Conservation (phyloP, 2,797 vertebrate species). For the Eospalax fontanierii region DNA sequence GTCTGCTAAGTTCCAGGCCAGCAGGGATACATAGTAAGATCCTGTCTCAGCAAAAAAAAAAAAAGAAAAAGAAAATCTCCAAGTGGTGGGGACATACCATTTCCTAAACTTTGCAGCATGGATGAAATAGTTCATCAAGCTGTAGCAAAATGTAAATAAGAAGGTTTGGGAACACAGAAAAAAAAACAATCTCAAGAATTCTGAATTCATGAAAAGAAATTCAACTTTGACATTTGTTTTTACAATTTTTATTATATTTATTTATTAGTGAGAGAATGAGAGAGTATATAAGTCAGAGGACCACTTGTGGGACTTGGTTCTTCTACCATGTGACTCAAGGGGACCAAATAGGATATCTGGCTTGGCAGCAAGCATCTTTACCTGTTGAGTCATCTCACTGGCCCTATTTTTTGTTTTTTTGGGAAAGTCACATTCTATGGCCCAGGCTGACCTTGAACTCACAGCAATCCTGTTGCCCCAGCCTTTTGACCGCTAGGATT, state of each 20-base stretch:
- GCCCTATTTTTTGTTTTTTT: neutral
- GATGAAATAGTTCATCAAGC: constrained; percentile 61
- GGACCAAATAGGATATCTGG: neutral
- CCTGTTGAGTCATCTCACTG: neutral
- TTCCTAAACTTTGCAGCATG: constrained; percentile 23
- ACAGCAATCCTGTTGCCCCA: neutral
- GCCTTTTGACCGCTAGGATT: neutral
- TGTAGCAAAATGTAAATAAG: constrained; percentile 29
- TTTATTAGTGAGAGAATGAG: neutral
- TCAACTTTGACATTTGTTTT: neutral
- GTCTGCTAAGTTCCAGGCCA: neutral
- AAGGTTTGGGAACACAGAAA: neutral
- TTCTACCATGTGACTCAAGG: neutral
- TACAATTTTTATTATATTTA: neutral
- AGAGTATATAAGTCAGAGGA: neutral
- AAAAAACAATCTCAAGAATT: constrained; percentile 23
- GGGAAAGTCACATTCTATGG: neutral
- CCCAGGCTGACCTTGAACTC: neutral
- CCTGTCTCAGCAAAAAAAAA: too few relatives aligned
- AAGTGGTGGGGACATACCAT: neutral
- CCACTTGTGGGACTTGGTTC: neutral
- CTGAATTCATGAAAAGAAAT: constrained; percentile 56
- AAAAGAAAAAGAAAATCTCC: neutral
- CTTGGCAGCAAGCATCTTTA: neutral
- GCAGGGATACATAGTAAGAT: neutral